phyloP scores from a whole-genome alignment of 2,113 vertebrate species.

The Sturnira hondurensis region DNA sequence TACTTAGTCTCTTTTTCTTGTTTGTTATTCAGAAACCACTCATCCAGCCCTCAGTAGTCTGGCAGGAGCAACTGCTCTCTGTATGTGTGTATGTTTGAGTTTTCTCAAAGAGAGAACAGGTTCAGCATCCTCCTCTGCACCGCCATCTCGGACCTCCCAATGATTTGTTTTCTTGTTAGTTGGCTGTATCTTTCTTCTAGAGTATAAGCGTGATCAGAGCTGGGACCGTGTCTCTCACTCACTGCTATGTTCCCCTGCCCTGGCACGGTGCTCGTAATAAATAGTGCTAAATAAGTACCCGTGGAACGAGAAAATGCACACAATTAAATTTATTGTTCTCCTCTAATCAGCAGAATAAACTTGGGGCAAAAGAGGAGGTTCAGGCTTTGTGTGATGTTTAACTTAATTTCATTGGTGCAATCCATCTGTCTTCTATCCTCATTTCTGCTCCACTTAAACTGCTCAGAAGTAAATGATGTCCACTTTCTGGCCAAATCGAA shows the following conservation, averaged over 20 bases:
- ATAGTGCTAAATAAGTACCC: neutral
- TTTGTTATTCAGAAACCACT: too few relatives aligned
- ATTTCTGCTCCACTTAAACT: neutral
- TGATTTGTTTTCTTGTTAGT: neutral
- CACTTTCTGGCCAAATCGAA: neutral
- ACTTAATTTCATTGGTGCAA: neutral
- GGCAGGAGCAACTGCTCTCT: too few relatives aligned
- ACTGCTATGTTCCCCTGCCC: neutral
- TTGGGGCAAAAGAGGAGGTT: neutral
- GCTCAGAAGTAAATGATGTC: neutral
- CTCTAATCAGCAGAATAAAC: neutral
- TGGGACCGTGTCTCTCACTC: neutral
- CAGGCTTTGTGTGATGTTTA: neutral
- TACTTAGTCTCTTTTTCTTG: too few relatives aligned
- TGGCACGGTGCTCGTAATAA: neutral
- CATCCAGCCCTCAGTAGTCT: too few relatives aligned
- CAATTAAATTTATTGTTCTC: neutral
- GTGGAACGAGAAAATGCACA: neutral
- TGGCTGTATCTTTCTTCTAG: neutral
- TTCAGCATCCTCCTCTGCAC: neutral
- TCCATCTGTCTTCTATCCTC: neutral
- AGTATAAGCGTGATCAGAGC: neutral
- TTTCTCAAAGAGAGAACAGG: neutral
- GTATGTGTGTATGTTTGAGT: neutral
- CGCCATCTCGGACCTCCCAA: neutral